Base-by-base conservation (phyloP, 2,113 vertebrate genomes). In the Lepisosteus osseus region DNA sequence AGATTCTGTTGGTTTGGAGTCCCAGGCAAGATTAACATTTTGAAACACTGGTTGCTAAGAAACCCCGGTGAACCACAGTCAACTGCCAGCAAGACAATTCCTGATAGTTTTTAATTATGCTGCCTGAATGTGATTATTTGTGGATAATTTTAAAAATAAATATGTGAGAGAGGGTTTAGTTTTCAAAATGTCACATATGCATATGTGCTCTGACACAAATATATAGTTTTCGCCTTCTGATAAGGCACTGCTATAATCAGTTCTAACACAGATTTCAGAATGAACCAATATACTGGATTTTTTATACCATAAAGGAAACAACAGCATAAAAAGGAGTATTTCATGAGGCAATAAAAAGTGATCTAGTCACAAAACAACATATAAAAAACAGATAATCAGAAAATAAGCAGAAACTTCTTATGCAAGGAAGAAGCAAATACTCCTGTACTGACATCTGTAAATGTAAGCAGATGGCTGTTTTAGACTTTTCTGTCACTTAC, bases 21-120 rank as follows among this genome's bases (percentile, higher is more conserved):
- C 13, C n/a, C 57, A 59, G 9, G 57, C 57, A 59, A 61, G 15
- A 42, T 40, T 43, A 17, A 40, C 4, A 44, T 67, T 44, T 55
- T 41, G 57, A n/a, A 51, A 73, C 15, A 62, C 29, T 40, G 54
- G 72, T 68, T 73, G 72, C 72, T 73, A 68, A 73, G 72, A 73
- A 59, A 73, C 72, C 56, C 65, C 5, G 29, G 57, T 63, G 17
- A 62, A 57, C 29, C 29, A 54, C 55, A 43, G 43, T 29, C 7
- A n/a, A 7, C 2, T 45, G 64, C 54, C 64, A n/a, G n/a, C 54
- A 55, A 42, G 54, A 51, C 12, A 12, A 17, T 29, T n/a, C 57
- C n/a, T 59, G 57, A 2, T 59, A 59, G 9, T 59, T 59, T 59
- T 15, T 45, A 57, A 72, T 40, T 40, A 41, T 45, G 54, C 57